Evolutionary conservation across 2,797 vertebrate species (phyloP), one percentile per base, ranked within the genome.

Genomic region (Silurus lanzhouensis): DNA sequence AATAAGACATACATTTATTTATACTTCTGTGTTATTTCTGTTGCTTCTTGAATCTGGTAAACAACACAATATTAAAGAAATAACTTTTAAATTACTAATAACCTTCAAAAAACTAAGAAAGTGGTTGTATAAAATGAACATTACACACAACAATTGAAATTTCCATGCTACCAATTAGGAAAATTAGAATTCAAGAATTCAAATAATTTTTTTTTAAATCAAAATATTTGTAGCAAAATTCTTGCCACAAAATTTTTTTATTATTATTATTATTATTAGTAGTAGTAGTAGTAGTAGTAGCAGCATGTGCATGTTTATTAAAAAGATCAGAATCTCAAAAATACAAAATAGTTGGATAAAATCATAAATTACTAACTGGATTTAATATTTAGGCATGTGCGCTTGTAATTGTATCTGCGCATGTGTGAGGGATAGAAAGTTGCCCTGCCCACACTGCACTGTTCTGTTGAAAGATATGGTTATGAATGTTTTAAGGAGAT

Each of bases 401-500:
- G 0, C 60, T 46, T 60, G 31, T 55, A 15, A 3, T 38, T 60
- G n/a, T 48, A 67, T 60, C 52, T 84, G 27, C 44, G 48, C 38
- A 48, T 82, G 46, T 81, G 38, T 70, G 71, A 48, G 61, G 72
- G 27, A 77, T 7, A 19, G 70, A 83, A 85, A 55, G 57, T 60
- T 60, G 78, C 85, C 82, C 87, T 76, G 70, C 79, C 71, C 76
- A 31, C 20, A 55, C 75, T 71, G 87, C 14, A 58, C 86, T 6
- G 72, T 15, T 52, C 78, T 57, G 79, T 31, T 71, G 57, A 17
- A n/a, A 84, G 89, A 89, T 89, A 89, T 31, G 64, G 77, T 72
- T 55, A 57, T 5, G 68, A 64, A 63, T 90, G 90, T 89, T 89
- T 85, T 52, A 52, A 38, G 58, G 83, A 90, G 90, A 90, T 90